Evolutionary conservation across 1,140 invertebrate species (phyloP).

Genomic region (Drosophila pectinifera): DNA sequence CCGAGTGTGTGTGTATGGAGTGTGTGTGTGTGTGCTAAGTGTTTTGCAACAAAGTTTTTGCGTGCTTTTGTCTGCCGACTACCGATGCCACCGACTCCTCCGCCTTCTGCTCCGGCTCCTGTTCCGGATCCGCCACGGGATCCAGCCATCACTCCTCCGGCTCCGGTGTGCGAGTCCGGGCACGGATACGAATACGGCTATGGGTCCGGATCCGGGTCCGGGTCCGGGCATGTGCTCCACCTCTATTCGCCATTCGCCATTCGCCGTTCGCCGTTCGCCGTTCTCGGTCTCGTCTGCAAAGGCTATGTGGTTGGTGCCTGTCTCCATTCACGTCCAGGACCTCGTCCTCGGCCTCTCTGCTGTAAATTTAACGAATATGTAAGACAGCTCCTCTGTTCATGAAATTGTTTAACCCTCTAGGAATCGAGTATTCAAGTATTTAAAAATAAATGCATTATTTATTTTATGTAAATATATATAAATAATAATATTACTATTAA

Average conservation of each 20-base stretch:
- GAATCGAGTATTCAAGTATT: not conserved
- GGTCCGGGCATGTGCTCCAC: constrained; percentile 4
- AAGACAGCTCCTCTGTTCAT: constrained; percentile 18
- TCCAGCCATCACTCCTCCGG: constrained; percentile 6
- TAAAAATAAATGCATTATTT: too few species aligned
- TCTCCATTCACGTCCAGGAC: constrained; percentile 51
- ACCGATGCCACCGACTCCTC: constrained; percentile 19
- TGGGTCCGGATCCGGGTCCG: constrained; percentile 1
- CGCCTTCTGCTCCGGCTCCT: not conserved
- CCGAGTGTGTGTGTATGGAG: not conserved
- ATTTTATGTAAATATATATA: too few species aligned
- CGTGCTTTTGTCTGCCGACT: constrained; percentile 68
- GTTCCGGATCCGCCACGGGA: constrained; percentile 3
- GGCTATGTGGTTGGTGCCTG: constrained; percentile 54
- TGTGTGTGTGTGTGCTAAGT: constrained; percentile 61
- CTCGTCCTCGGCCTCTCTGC: constrained; percentile 17
- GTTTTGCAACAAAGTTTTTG: constrained; percentile 82
- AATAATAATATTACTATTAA: too few species aligned
- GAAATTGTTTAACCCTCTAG: constrained; percentile 45
- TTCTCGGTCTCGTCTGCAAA: constrained; percentile 50
- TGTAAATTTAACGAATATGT: constrained; percentile 52
- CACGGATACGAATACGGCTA: constrained; percentile 1
- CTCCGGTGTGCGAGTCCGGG: constrained; percentile 7
- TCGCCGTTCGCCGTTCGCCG: not conserved
- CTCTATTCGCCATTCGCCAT: constrained; percentile 1